Conservation (phyloP, 1,140 invertebrate genomes). For the Hestina assimilis region DNA sequence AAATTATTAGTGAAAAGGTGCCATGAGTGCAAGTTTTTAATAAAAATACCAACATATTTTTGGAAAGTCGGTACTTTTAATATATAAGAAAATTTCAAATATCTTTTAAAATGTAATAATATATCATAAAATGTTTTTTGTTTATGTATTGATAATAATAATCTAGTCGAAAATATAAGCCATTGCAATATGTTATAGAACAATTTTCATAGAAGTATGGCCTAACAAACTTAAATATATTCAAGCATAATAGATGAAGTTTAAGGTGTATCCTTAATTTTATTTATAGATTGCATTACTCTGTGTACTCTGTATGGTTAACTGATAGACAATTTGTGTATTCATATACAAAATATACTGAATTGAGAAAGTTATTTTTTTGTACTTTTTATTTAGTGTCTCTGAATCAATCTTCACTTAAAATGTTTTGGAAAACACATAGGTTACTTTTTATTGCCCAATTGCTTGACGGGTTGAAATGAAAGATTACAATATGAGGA, state of each 20-base stretch:
- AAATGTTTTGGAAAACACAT: too few relatives aligned
- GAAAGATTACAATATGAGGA: too few relatives aligned
- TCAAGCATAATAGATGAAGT: slow-evolving; percentile 35
- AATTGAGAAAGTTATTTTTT: slow-evolving; percentile 9
- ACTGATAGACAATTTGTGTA: slow-evolving; percentile 58
- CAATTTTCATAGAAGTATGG: slow-evolving; percentile 39
- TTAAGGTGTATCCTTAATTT: slow-evolving; percentile 16
- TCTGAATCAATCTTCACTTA: too few relatives aligned
- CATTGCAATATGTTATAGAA: slow-evolving; percentile 69
- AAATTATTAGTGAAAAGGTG: not conserved
- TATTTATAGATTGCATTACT: slow-evolving; percentile 43
- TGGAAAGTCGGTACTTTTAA: not conserved
- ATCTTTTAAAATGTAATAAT: slow-evolving; percentile 2
- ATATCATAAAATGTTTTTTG: slow-evolving; percentile 32
- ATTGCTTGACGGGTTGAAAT: too few relatives aligned
- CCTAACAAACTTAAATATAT: slow-evolving; percentile 38
- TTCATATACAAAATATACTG: slow-evolving; percentile 28
- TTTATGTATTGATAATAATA: slow-evolving; percentile 67
- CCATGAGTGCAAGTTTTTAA: not conserved
- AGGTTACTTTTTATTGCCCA: too few relatives aligned
- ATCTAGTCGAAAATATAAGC: slow-evolving; percentile 74
- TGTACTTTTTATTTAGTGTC: too few relatives aligned
- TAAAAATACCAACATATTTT: slow-evolving; percentile 4
- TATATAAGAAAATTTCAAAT: slow-evolving; percentile 1
- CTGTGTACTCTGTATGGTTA: slow-evolving; percentile 52